phyloP scores from a whole-genome alignment of 2,113 vertebrate species.

The Saccopteryx bilineata region DNA sequence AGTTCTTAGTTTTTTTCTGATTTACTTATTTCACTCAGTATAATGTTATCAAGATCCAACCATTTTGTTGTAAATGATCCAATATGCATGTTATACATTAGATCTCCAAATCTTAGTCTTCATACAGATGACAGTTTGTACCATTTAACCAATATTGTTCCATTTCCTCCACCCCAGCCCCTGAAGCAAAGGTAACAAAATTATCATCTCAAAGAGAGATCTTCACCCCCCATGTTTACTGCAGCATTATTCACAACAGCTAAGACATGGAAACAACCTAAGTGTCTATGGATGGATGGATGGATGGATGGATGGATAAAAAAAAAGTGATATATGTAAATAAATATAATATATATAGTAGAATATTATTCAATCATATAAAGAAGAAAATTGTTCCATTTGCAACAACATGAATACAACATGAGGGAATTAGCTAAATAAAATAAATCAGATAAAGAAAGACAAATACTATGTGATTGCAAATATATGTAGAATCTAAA shows the following conservation, averaged over 20 bases:
- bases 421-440: neutral
- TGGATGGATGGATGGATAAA: neutral
- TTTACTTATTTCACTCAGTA: too few species aligned
- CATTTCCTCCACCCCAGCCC: neutral
- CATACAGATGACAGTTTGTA: neutral
- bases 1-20: too few species aligned
- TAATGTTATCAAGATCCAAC: too few species aligned
- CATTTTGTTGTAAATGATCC: too few species aligned
- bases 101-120: neutral
- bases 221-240: neutral
- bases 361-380: neutral
- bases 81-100: neutral
- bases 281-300: neutral
- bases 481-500: neutral
- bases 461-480: neutral
- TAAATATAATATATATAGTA: neutral
- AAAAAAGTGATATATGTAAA: neutral
- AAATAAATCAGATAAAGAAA: neutral
- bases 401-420: neutral
- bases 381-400: neutral
- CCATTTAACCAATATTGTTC: neutral
- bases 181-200: neutral
- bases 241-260: neutral
- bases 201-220: neutral
- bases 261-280: neutral